Evolutionary conservation across 2,797 vertebrate genomes (phyloP).

Genomic region (Glyptemys insculpta): DNA sequence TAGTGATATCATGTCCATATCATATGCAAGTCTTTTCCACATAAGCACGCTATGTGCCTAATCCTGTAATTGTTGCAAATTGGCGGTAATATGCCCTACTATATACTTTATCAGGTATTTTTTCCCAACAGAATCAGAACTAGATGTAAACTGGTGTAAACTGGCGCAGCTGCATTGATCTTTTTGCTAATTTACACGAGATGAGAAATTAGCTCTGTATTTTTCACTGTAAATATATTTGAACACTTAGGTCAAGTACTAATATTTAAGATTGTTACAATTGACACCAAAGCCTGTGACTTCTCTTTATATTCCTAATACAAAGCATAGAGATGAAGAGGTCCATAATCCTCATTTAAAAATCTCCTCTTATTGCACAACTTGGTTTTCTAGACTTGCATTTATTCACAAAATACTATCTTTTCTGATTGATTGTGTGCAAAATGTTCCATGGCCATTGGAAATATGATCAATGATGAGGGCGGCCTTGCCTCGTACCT

Average conservation of each 20-base stretch:
- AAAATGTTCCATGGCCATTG: not conserved
- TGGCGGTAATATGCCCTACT: not conserved
- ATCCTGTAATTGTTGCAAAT: not conserved
- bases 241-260: not conserved
- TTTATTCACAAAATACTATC: slow-evolving; percentile 47
- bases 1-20: no score
- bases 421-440: slow-evolving; percentile 18
- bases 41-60: not conserved
- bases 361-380: not conserved
- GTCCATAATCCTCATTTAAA: not conserved
- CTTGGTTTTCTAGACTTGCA: slow-evolving; percentile 15
- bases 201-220: not conserved
- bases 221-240: not conserved
- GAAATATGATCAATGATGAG: not conserved
- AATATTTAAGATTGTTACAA: not conserved
- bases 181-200: not conserved
- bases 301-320: not conserved
- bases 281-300: not conserved
- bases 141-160: not conserved
- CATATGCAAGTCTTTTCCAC: no score
- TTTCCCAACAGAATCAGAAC: not conserved
- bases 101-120: not conserved
- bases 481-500: slow-evolving; percentile 27
- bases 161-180: not conserved
- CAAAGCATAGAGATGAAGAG: not conserved